phyloP scores from a whole-genome alignment of 2,797 vertebrate genomes.

The Takifugu rubripes region DNA sequence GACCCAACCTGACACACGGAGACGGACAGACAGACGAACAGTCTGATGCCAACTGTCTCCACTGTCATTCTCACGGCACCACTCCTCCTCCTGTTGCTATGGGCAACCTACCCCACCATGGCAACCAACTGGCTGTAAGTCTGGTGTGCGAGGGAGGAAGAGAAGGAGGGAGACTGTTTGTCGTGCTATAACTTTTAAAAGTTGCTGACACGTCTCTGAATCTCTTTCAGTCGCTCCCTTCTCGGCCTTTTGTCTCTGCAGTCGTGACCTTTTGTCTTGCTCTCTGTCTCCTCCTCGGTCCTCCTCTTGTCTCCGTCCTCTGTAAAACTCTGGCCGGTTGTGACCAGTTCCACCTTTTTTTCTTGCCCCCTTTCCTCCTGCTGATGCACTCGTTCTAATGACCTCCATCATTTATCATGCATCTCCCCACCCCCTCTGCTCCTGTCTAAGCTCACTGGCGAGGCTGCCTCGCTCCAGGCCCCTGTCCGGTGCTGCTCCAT shows the following conservation, averaged over 20 bases:
- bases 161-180: constrained; percentile 76
- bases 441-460: constrained; percentile 72
- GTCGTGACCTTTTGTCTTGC: constrained; percentile 70
- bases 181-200: constrained; percentile 82
- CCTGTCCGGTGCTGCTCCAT: constrained; percentile 68
- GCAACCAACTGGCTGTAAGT: constrained; percentile 88
- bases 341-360: constrained; percentile 33
- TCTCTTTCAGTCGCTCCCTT: constrained; percentile 67
- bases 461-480: constrained; percentile 75
- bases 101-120: constrained; percentile 81
- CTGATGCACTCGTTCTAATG: constrained; percentile 23
- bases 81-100: constrained; percentile 86
- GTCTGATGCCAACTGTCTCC: constrained; percentile 85
- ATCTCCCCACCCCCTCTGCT: constrained; percentile 2
- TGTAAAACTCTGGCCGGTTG: constrained; percentile 50
- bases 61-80: constrained; percentile 82
- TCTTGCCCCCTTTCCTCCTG: constrained; percentile 11
- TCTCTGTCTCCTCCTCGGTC: constrained; percentile 44
- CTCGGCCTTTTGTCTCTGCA: constrained; percentile 64
- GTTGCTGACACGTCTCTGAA: constrained; percentile 76
- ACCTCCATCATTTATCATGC: constrained; percentile 15
- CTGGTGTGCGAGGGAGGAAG: constrained; percentile 52
- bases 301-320: constrained; percentile 30
- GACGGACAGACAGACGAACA: constrained; percentile 75
- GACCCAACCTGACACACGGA: constrained; percentile 68